Conservation (phyloP, 2,113 vertebrate genomes). For the Acanthochromis polyacanthus region DNA sequence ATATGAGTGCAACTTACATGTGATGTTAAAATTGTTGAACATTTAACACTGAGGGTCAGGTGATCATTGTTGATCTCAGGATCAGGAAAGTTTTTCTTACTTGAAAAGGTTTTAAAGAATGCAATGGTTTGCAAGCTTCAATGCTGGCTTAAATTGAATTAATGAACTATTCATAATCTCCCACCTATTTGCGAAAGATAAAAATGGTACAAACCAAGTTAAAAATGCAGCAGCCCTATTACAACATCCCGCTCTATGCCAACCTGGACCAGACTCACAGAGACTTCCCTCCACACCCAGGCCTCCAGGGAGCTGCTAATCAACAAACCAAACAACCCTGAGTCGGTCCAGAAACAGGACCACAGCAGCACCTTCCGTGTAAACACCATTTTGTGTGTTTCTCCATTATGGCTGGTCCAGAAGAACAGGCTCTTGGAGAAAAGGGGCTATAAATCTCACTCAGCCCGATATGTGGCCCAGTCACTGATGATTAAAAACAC, state of each 20-base stretch:
- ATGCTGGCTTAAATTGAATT: too few relatives aligned
- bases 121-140: too few relatives aligned
- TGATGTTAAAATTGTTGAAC: background rate
- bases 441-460: slow-evolving; percentile 70
- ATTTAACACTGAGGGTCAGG: background rate
- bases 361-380: slow-evolving; percentile 59
- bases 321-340: slow-evolving; percentile 77
- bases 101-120: too few relatives aligned
- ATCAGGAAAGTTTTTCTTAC: too few relatives aligned
- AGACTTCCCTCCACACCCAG: slow-evolving; percentile 13
- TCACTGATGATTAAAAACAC: slow-evolving; percentile 67
- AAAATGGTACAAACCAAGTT: background rate
- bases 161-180: too few relatives aligned
- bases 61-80: background rate
- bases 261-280: slow-evolving; percentile 28
- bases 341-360: slow-evolving; percentile 38
- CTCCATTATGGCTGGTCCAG: slow-evolving; percentile 54
- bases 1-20: background rate
- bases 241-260: background rate
- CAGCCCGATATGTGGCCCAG: slow-evolving; percentile 59
- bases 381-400: slow-evolving; percentile 71
- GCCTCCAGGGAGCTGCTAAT: slow-evolving; percentile 70
- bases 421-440: slow-evolving; percentile 48
- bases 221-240: background rate
- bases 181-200: background rate